Evolutionary conservation across 2,888 invertebrate species (phyloP), one percentile per base, ranked within the genome.

Genomic region (Oeneis ivallda): DNA sequence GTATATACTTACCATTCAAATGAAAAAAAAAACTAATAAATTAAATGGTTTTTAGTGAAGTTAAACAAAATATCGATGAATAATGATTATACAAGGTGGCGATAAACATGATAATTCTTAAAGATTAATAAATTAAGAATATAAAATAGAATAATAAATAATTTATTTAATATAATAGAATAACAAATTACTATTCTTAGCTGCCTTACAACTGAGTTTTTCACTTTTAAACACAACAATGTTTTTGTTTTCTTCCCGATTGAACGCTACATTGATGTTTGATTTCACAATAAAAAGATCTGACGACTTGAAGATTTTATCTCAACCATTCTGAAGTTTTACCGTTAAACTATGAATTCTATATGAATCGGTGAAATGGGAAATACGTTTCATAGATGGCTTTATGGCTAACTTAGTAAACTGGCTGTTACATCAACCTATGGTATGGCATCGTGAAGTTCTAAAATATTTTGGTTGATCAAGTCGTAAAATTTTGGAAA

Each of bases 311-410:
- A 70, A 76, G 78, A 81, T 82, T 80, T 79, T 81, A 82, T 83
- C 79, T 69, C 72, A 75, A 76, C 78, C 78, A 78, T 82, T 82
- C 78, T 78, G 76, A 77, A 78, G 74, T 80, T 85, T 85, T 85
- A 85, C 78, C 77, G 70, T 68, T 71, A 60, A 71, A 71, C 76
- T 72, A 74, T 72, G 72, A 73, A 73, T 74, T 72, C 71, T 73
- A 70, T 73, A 75, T 71, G 70, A 66, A 71, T 70, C 67, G 49
- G 66, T 69, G 61, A 71, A 70, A 67, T n/a, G 54, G 58, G 64
- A 65, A 61, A 68, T 67, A 66, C 60, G 59, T 67, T 71, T 66
- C 65, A 71, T 64, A 68, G 57, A 61, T 63, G 65, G 59, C 39
- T 67, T 70, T 65, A 67, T 67, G 34, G 62, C 45, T 62, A 60